Conservation (phyloP, 2,888 invertebrate species). For the Gymnosoma rotundatum region DNA sequence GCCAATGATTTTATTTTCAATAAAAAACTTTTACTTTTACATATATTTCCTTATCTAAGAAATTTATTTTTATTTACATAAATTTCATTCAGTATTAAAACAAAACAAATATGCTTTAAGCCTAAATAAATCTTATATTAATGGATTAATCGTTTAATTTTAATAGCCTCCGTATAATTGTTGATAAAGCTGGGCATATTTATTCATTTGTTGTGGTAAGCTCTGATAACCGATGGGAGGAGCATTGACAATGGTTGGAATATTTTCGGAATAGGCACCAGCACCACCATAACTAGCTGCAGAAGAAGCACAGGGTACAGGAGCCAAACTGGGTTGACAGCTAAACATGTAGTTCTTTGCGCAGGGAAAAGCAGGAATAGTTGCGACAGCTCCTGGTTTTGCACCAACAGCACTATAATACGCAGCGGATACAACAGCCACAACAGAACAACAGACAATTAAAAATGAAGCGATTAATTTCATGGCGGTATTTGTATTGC, state of each 20-base stretch:
- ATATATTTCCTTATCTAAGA: no score
- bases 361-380: constrained; percentile 52
- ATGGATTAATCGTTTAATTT: background rate
- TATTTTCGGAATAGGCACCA: constrained; percentile 54
- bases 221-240: constrained; percentile 57
- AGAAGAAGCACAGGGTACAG: constrained; percentile 47
- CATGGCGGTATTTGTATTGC: constrained; percentile 13
- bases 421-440: constrained; percentile 25
- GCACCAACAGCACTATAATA: constrained; percentile 11
- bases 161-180: background rate
- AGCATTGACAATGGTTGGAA: constrained; percentile 53
- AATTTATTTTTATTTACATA: no score
- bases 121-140: background rate
- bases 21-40: no score
- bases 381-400: background rate
- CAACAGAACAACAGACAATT: background rate
- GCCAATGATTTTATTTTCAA: no score
- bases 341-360: constrained; percentile 64
- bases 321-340: constrained; percentile 63
- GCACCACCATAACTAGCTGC: constrained; percentile 35
- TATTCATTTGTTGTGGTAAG: constrained; percentile 31
- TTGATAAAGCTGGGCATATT: constrained; percentile 48
- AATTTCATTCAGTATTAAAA: background rate
- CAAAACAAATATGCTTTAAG: background rate
- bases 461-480: constrained; percentile 18